These are phyloP conservation scores for Diacarnus erythraeanus DNA, from an alignment of 37 sponge, comb jelly and placozoan species.

Conservation along the genomic window DNA sequence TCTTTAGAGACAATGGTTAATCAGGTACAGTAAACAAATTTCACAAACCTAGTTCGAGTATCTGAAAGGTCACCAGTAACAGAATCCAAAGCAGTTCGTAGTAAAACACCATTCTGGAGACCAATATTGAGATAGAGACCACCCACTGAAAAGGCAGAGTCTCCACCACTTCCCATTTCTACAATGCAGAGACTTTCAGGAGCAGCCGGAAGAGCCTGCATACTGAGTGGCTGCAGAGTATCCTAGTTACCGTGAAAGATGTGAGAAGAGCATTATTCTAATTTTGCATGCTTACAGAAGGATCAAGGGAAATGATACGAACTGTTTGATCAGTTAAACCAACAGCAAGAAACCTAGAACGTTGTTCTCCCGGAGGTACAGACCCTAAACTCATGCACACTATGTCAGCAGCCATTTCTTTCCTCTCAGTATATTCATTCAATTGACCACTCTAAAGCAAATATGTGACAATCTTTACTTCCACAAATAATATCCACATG, in stretches of 20 bases:
- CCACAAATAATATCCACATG: no score
- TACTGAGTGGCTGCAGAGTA: conserved; percentile 89
- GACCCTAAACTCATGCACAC: conserved; percentile 93
- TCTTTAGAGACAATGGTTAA: conserved; percentile 29
- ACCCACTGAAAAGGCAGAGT: conserved; percentile 40
- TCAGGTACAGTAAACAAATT: not conserved
- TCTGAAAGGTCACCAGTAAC: conserved; percentile 98
- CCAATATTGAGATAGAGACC: conserved; percentile 96
- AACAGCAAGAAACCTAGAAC: conserved; percentile 93
- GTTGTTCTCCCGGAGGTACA: conserved; percentile 93
- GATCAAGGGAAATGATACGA: conserved; percentile 94
- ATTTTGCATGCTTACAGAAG: conserved; percentile 56
- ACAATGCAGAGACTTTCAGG: conserved; percentile 97
- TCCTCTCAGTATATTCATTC: conserved; percentile 98
- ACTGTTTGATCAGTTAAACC: conserved; percentile 98
- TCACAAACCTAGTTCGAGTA: conserved; percentile 87
- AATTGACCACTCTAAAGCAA: conserved; percentile 84
- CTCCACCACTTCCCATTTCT: conserved; percentile 84
- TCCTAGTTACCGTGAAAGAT: conserved; percentile 41
- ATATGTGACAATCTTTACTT: not conserved
- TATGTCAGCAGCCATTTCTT: conserved; percentile 92
- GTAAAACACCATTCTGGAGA: conserved; percentile 93
- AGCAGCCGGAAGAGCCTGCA: conserved; percentile 93
- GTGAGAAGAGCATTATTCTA: not conserved
- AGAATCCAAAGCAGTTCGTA: conserved; percentile 88